Percentiles rank a stretch among this genome's conserved stretches.
phyloP scores from a whole-genome alignment of 1,140 invertebrate genomes.

The Aphaenogaster ashmeadi region DNA sequence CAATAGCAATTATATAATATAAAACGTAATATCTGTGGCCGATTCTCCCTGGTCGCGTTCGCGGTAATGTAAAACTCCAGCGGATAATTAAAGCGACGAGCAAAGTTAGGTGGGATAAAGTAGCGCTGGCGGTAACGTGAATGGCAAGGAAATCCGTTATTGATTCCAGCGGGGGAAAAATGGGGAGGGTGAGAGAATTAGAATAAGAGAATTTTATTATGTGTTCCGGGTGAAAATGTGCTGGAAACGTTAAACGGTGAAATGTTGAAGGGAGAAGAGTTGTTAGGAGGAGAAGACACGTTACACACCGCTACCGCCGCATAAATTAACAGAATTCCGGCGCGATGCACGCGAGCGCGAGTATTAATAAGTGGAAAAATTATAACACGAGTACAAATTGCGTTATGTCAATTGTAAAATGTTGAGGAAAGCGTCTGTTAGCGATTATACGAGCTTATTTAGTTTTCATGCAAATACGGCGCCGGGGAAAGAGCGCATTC shows the following conservation, averaged over 20 bases:
- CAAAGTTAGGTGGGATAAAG: slow-evolving; percentile 42
- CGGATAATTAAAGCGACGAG: slow-evolving; percentile 52
- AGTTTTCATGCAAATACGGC: not conserved
- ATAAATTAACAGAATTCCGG: not conserved
- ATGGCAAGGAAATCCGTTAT: slow-evolving; percentile 37
- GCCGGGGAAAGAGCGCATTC: not conserved
- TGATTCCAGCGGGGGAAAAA: slow-evolving; percentile 8
- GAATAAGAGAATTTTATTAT: slow-evolving; percentile 42
- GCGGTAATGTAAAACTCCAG: slow-evolving; percentile 53
- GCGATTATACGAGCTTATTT: not conserved
- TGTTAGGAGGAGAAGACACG: not conserved
- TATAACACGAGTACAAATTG: not conserved
- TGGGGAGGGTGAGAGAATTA: not conserved
- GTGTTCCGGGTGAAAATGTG: slow-evolving; percentile 14
- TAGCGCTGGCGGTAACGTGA: not conserved
- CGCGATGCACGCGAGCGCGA: not conserved
- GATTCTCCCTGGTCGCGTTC: slow-evolving; percentile 1
- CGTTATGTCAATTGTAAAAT: not conserved
- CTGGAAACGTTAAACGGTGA: slow-evolving; percentile 17
- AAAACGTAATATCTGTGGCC: slow-evolving; percentile 45
- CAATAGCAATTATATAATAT: slow-evolving; percentile 38
- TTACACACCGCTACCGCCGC: not conserved
- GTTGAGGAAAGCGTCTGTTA: not conserved
- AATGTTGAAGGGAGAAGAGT: not conserved
- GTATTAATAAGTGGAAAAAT: slow-evolving; percentile 9